Evolutionary conservation across 2,113 vertebrate species (phyloP).

Genomic region (Saccopteryx leptura): DNA sequence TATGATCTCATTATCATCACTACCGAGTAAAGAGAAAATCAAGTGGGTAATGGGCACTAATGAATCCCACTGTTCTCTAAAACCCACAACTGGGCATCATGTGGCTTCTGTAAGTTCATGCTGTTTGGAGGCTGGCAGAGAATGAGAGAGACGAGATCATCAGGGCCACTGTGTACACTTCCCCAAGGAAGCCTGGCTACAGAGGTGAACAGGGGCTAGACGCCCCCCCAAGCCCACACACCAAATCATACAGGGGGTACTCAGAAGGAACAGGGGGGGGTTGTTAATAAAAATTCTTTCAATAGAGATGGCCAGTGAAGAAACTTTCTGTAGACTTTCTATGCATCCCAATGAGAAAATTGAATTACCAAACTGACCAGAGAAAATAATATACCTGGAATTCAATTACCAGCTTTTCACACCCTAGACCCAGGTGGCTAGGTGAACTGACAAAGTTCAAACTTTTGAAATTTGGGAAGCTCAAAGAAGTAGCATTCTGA

Average conservation of each 20-base stretch:
- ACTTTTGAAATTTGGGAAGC: neutral
- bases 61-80: neutral
- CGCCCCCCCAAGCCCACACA: neutral
- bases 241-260: neutral
- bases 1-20: conserved; percentile 7
- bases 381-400: neutral
- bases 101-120: neutral
- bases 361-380: neutral
- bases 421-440: neutral
- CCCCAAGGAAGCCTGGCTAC: neutral
- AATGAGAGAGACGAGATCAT: neutral
- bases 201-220: neutral
- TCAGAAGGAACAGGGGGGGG: neutral
- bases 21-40: neutral
- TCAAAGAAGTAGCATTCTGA: neutral
- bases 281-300: neutral
- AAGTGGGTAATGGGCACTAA: neutral
- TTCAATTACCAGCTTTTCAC: neutral
- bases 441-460: neutral
- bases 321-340: neutral
- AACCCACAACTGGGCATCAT: neutral
- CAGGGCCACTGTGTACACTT: neutral
- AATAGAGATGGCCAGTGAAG: neutral
- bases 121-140: neutral
- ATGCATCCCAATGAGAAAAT: neutral